phyloP scores from a whole-genome alignment of 2,113 vertebrate genomes.

The Melanerpes formicivorus region DNA sequence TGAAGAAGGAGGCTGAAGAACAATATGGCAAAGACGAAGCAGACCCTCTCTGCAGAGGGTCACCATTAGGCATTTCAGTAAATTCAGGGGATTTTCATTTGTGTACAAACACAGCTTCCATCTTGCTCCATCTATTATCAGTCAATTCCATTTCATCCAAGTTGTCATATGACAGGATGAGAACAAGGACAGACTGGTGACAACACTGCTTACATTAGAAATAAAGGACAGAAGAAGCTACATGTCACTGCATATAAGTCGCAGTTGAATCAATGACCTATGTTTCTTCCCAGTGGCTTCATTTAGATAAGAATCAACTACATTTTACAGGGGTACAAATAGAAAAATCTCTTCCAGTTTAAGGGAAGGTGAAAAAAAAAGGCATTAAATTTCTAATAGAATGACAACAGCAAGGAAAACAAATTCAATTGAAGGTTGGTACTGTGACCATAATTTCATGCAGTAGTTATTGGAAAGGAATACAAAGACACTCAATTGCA shows the following conservation, averaged over 20 bases:
- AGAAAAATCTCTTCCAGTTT: not conserved
- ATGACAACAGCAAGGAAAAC: not conserved
- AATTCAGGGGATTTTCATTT: not conserved
- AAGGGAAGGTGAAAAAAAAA: not conserved
- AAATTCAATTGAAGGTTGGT: not conserved
- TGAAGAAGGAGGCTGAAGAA: not conserved
- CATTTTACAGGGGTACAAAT: not conserved
- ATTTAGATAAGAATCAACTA: not conserved
- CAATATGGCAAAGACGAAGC: not conserved
- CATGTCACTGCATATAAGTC: constrained; percentile 17
- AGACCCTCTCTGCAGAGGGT: not conserved
- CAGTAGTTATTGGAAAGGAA: not conserved
- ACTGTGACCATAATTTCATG: not conserved
- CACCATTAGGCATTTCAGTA: not conserved
- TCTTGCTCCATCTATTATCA: constrained; percentile 27
- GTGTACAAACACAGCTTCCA: not conserved
- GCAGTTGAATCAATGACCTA: not conserved
- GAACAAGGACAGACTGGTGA: constrained; percentile 36
- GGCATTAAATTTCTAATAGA: not conserved
- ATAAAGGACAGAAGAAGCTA: constrained; percentile 27
- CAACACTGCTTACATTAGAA: constrained; percentile 9
- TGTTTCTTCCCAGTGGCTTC: constrained; percentile 19
- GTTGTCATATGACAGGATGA: constrained; percentile 35
- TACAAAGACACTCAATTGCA: not conserved
- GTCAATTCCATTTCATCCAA: constrained; percentile 35